These are phyloP conservation scores for Polydrusus tereticollis DNA, from an alignment of 2,888 invertebrate species.

Conservation along the genomic window DNA sequence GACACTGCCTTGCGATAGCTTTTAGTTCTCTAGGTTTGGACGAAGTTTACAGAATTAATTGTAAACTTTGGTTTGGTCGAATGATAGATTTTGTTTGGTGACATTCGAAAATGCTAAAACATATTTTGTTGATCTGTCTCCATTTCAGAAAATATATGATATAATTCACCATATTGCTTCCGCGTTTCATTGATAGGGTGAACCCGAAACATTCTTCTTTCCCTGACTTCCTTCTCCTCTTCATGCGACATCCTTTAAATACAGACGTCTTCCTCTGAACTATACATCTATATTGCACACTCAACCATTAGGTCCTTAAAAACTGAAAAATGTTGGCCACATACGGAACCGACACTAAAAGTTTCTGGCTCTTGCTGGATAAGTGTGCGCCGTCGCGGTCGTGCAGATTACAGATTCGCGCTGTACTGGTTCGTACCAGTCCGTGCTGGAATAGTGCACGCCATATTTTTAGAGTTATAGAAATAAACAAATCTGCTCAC, in stretches of 20 bases:
- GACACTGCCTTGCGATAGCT: too few species aligned
- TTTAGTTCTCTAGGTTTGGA: background rate
- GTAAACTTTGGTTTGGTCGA: too few species aligned
- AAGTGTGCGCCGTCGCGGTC: background rate
- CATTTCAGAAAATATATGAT: background rate
- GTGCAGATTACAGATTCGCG: background rate
- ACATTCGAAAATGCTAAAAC: background rate
- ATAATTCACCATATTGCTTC: slow-evolving; percentile 5
- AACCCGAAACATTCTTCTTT: slow-evolving; percentile 1
- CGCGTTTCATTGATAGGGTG: background rate
- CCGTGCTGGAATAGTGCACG: too few species aligned
- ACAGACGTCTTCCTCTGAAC: background rate
- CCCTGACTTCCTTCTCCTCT: background rate
- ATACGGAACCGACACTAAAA: too few species aligned
- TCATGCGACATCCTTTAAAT: background rate
- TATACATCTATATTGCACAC: background rate
- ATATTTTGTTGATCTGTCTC: background rate
- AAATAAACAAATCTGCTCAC: too few species aligned
- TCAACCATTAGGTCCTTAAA: slow-evolving; percentile 1
- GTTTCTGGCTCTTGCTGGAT: background rate
- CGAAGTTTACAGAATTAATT: background rate
- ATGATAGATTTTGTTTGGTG: background rate
- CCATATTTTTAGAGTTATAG: too few species aligned
- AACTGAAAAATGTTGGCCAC: background rate
- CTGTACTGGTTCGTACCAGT: slow-evolving; percentile 6